Evolutionary conservation across 1,140 invertebrate species (phyloP), one percentile per base, ranked within the genome.

Genomic region (Phymorhynchus buccinoides): DNA sequence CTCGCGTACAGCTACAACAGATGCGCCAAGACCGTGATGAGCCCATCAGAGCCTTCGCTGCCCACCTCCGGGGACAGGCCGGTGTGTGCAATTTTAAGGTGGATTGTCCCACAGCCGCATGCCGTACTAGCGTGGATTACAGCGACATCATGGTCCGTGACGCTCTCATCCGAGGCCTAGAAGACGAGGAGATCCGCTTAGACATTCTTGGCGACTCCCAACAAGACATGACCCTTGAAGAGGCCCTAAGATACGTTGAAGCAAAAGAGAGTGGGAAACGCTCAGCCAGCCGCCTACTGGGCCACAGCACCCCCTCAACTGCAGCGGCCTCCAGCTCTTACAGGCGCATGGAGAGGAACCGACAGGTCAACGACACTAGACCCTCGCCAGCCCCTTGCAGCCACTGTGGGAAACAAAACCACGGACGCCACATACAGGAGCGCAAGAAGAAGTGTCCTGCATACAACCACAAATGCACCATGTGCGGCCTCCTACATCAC

Each of bases 21-120:
- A 86, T 86, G 85, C 4, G 42, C 1, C 85, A 86, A 56, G 81
- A 84, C 48, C 39, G 52, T 1, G 85, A 86, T 35, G 80, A 84
- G 56, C 81, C n/a, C 18, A 81, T 89, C 0, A 83, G 87, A 1
- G 56, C 22, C 12, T 89, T 89, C 62, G 30, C 85, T 75, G 87
- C 86, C n/a, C 32, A 81, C 6, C 41, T 88, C 0, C 1, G 41
- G 18, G 84, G 86, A 9, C 87, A 88, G 78, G 86, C 86, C 22
- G 77, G 83, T 0, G 71, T 0, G 71, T 86, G 87, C 83, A 86
- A 86, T 35, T 88, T 86, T 73, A 14, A 80, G 0, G 81, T 85
- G 0, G 62, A 71, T 75, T 88, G 85, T 73, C 52, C 84, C 3
- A 48, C 18, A 22, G 87, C 83, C 27, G 32, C 80, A 1, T 3